A percentile compares a stretch with the other conserved stretches of the same genome.
phyloP scores from a whole-genome alignment of 2,888 invertebrate species.

The Tetragonula carbonaria region DNA sequence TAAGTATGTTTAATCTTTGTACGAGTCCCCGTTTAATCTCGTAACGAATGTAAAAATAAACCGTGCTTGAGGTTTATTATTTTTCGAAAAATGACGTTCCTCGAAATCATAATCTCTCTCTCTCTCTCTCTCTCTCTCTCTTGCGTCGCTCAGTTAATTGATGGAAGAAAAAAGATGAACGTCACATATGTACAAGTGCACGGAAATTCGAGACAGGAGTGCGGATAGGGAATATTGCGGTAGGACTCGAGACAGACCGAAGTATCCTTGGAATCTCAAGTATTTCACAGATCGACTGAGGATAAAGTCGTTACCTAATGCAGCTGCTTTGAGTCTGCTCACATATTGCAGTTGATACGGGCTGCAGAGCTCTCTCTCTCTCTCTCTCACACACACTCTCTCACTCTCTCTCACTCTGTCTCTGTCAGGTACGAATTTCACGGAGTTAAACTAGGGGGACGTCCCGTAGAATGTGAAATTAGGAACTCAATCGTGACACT shows the following conservation, averaged over 20 bases:
- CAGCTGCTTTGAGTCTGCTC: slow-evolving; percentile 1
- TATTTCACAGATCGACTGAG: slow-evolving; percentile 16
- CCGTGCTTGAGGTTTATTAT: no score
- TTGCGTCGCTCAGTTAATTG: no score
- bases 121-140: not conserved
- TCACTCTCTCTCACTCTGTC: no score
- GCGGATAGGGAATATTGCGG: not conserved
- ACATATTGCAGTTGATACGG: slow-evolving; percentile 7
- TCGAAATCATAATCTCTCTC: no score
- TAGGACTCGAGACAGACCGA: not conserved
- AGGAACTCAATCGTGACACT: slow-evolving; percentile 54
- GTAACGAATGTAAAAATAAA: no score
- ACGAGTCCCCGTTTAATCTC: no score
- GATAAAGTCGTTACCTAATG: slow-evolving; percentile 4
- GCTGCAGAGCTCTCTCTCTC: not conserved
- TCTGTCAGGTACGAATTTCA: slow-evolving; percentile 47
- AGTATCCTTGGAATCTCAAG: slow-evolving; percentile 21
- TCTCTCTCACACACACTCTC: no score
- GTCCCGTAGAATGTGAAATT: slow-evolving; percentile 59
- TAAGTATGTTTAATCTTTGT: no score
- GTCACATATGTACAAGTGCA: not conserved
- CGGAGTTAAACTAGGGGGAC: slow-evolving; percentile 44
- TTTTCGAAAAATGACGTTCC: no score
- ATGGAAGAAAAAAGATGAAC: not conserved
- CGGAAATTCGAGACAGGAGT: not conserved